A percentile compares a stretch with the other conserved stretches of the same genome.
Conservation (phyloP, 2,113 vertebrate species). For the Mesembrinibis cayennensis region DNA sequence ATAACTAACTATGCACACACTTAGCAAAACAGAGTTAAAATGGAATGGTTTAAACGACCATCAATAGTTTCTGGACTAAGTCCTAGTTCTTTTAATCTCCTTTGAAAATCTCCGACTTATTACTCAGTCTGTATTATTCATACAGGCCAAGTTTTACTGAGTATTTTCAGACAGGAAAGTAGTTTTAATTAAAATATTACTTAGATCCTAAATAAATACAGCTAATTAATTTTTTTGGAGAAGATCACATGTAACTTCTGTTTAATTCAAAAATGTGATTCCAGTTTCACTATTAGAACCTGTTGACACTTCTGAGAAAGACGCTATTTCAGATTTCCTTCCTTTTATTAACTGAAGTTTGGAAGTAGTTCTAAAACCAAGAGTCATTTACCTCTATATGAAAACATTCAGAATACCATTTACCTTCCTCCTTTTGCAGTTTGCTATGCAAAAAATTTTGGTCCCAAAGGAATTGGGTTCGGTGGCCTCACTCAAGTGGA, state of each 20-base stretch:
- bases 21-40: neutral
- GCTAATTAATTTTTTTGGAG: neutral
- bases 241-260: neutral
- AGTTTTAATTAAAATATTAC: neutral
- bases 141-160: neutral
- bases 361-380: neutral
- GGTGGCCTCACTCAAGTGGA: constrained; percentile 89
- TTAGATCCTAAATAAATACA: neutral
- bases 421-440: constrained; percentile 72
- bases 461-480: constrained; percentile 92
- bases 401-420: neutral
- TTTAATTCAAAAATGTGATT: neutral
- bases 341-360: neutral
- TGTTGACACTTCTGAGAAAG: neutral
- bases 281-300: neutral
- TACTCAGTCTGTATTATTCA: neutral
- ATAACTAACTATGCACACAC: neutral
- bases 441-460: constrained; percentile 96
- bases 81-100: neutral
- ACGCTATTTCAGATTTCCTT: neutral
- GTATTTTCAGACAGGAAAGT: neutral
- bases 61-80: neutral
- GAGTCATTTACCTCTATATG: neutral
- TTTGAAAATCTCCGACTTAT: neutral
- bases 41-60: neutral